Base-by-base conservation (phyloP, 2,113 vertebrate genomes). In the Chloroceryle aenea region DNA sequence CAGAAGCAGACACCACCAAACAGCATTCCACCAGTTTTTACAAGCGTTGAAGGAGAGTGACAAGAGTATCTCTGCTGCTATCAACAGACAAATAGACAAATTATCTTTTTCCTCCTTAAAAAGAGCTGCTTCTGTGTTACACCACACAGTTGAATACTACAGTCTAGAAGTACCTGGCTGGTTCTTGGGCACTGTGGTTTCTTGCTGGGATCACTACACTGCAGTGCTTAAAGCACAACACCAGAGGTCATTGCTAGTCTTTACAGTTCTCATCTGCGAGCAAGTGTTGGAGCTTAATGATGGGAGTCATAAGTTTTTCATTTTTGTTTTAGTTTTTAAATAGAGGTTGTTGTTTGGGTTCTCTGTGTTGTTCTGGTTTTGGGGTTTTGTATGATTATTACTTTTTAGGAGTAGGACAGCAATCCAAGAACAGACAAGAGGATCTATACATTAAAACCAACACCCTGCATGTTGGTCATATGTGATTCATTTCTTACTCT, bases 211-310 rank as follows among this genome's bases (percentile, higher is more conserved):
- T 8, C 10, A 21, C 16, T 22, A 4, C 38, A 43, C 50, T 84
- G 94, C 75, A 95, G 21, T 85, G 48, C 78, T 84, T 40, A 27
- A 47, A 76, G 8, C 0, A 2, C 21, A 85, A 78, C 97, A 34
- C 87, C 89, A 97, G 97, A 96, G 94, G 97, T 63, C 95, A 85
- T 19, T 50, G 56, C 52, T 73, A 75, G 56, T 47, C 95, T 89
- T 84, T 14, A 10, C 9, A 56, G 81, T 81, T 93, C 67, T n/a
- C 9, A 52, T 64, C 63, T 50, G 36, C 50, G 17, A 9, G 34
- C 9, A 53, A 69, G 4, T 6, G 2, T 19, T 69, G 30, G 22
- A 9, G 21, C 56, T 76, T 52, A 26, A 15, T 14, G 12, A 4
- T 7, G 27, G 15, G 27, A 62, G 34, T 89, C 30, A 6, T 58